Percentiles rank a stretch among this genome's conserved stretches.
These are phyloP conservation scores for Hartigia nigra DNA, from an alignment of 2,888 invertebrate species.

Conservation along the genomic window DNA sequence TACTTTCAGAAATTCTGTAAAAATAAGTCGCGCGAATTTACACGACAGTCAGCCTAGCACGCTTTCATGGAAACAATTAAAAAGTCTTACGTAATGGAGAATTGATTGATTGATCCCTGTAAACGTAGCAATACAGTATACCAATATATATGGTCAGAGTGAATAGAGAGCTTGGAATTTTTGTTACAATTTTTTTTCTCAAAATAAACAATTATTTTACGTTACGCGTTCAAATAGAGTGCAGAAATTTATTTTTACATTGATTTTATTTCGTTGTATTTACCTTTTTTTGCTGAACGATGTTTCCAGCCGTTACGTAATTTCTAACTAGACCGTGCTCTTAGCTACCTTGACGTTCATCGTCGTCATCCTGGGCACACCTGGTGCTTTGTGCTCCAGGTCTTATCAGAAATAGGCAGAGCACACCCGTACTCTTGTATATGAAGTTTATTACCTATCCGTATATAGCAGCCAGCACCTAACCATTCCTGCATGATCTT, in stretches of 20 bases:
- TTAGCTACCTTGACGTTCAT: conserved; percentile 3
- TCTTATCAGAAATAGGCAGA: conserved; percentile 41
- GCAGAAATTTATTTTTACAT: background rate
- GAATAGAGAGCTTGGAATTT: background rate
- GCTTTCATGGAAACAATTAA: background rate
- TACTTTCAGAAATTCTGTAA: background rate
- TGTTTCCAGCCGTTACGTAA: background rate
- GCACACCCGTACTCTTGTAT: conserved; percentile 22
- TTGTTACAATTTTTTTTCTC: too few relatives aligned
- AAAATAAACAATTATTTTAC: background rate
- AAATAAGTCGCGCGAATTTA: background rate
- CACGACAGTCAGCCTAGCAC: background rate
- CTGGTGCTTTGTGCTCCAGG: conserved; percentile 30
- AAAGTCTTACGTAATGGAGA: too few relatives aligned
- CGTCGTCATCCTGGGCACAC: conserved; percentile 27
- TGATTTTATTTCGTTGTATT: background rate
- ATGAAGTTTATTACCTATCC: conserved; percentile 14
- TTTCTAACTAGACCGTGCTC: background rate
- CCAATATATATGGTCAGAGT: too few relatives aligned
- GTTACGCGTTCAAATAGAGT: conserved; percentile 3
- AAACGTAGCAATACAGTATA: too few relatives aligned
- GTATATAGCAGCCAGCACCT: conserved; percentile 3
- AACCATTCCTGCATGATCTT: conserved; percentile 23
- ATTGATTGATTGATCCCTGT: too few relatives aligned
- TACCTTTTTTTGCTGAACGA: background rate